Evolutionary conservation across 2,797 vertebrate species (phyloP).

Genomic region (Thunnus albacares): DNA sequence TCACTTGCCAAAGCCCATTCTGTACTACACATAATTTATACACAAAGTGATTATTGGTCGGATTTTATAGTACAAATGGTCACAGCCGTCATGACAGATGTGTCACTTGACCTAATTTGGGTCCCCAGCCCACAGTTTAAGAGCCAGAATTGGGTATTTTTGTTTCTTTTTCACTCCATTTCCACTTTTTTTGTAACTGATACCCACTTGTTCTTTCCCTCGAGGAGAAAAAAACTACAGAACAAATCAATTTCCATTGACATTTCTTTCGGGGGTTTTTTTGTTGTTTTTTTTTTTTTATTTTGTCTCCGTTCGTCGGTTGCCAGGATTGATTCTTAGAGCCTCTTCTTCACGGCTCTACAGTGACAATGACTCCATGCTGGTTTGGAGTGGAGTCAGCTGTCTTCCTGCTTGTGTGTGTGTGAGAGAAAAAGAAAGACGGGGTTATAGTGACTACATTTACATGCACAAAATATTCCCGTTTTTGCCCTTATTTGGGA

Average conservation of each 20-base stretch:
- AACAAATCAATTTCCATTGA: conserved; percentile 55
- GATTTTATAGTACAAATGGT: conserved; percentile 8
- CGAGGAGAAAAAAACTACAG: conserved; percentile 8
- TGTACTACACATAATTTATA: conserved; percentile 23
- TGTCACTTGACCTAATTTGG: background rate
- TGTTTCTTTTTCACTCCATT: conserved; percentile 4
- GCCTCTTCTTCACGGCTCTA: background rate
- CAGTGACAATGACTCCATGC: conserved; percentile 27
- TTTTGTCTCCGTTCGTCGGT: background rate
- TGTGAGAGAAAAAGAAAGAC: conserved; percentile 5
- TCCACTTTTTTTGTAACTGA: conserved; percentile 17
- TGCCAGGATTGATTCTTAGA: conserved; percentile 52
- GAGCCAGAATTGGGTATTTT: conserved; percentile 22
- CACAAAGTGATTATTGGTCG: background rate
- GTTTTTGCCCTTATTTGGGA: no score
- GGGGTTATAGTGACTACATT: background rate
- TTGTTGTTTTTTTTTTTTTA: conserved; percentile 11
- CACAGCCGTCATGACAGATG: background rate
- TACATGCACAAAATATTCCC: no score
- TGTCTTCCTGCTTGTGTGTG: background rate
- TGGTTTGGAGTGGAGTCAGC: conserved; percentile 21
- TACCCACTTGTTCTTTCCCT: conserved; percentile 11
- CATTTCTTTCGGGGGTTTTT: conserved; percentile 12
- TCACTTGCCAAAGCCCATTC: background rate
- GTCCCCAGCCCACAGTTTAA: background rate